Evolutionary conservation across 1,140 invertebrate genomes (phyloP).

Genomic region (Paraescarpia echinospica): DNA sequence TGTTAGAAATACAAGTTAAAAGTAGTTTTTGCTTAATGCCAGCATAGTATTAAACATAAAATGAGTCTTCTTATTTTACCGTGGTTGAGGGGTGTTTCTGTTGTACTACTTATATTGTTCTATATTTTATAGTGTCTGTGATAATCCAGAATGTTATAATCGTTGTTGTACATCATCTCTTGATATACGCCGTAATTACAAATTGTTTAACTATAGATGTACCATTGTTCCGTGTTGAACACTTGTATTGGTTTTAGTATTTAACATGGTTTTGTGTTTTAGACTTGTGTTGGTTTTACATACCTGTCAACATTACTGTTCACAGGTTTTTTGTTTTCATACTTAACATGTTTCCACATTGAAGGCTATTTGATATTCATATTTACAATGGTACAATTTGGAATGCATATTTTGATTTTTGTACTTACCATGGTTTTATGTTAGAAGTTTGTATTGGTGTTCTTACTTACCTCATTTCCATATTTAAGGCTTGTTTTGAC

Average conservation of each 20-base stretch:
- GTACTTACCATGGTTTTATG: not conserved
- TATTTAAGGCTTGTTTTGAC: conserved; percentile 67
- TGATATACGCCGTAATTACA: too few species aligned
- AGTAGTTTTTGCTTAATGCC: not conserved
- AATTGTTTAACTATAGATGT: too few species aligned
- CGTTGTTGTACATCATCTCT: too few species aligned
- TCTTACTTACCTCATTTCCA: not conserved
- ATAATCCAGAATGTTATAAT: too few species aligned
- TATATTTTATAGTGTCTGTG: too few species aligned
- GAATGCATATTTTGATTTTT: not conserved
- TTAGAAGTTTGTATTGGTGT: not conserved
- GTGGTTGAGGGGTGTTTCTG: not conserved
- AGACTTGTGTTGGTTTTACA: too few species aligned
- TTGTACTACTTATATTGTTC: too few species aligned
- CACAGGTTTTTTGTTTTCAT: not conserved
- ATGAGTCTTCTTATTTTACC: not conserved
- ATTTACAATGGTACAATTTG: not conserved
- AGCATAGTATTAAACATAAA: not conserved
- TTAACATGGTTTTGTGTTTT: too few species aligned
- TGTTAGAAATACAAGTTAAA: not conserved
- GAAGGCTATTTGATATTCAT: not conserved
- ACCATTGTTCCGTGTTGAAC: not conserved
- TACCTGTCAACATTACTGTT: too few species aligned
- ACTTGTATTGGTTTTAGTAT: not conserved
- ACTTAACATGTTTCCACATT: not conserved